Evolutionary conservation across 2,113 vertebrate genomes (phyloP).

Genomic region (Ameiurus melas): DNA sequence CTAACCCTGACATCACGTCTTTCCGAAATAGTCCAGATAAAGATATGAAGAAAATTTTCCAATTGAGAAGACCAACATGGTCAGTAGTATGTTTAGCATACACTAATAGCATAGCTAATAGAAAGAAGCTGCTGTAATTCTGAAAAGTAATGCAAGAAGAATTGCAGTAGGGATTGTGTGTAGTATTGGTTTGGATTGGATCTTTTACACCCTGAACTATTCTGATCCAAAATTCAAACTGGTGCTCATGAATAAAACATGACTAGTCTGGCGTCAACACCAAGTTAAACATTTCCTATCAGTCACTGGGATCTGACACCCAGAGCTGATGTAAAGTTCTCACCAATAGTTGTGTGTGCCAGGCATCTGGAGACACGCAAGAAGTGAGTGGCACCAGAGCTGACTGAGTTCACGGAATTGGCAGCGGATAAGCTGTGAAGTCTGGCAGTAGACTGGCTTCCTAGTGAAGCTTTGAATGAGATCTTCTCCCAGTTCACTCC

Average conservation of each 20-base stretch:
- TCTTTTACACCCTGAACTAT: neutral
- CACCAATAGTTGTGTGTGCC: constrained; percentile 56
- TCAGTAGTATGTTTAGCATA: neutral
- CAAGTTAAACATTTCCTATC: constrained; percentile 7
- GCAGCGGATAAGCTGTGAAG: constrained; percentile 71
- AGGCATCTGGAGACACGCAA: neutral
- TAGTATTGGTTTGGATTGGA: neutral
- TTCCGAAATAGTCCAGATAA: neutral
- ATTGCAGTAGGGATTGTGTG: neutral
- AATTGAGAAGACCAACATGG: neutral
- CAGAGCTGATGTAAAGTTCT: neutral
- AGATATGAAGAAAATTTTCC: neutral
- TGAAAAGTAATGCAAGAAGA: neutral
- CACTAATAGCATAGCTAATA: neutral
- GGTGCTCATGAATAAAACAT: neutral
- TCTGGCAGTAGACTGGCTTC: constrained; percentile 68
- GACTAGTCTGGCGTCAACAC: neutral
- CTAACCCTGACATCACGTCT: neutral
- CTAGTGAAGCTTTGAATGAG: constrained; percentile 41
- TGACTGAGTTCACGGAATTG: constrained; percentile 74
- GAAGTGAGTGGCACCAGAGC: constrained; percentile 61
- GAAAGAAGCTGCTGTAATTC: neutral
- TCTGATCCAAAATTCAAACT: neutral
- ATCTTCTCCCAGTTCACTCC: neutral
- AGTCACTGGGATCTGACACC: neutral